These are phyloP conservation scores for Dreissena polymorpha DNA, from an alignment of 1,140 invertebrate species.

Conservation along the genomic window DNA sequence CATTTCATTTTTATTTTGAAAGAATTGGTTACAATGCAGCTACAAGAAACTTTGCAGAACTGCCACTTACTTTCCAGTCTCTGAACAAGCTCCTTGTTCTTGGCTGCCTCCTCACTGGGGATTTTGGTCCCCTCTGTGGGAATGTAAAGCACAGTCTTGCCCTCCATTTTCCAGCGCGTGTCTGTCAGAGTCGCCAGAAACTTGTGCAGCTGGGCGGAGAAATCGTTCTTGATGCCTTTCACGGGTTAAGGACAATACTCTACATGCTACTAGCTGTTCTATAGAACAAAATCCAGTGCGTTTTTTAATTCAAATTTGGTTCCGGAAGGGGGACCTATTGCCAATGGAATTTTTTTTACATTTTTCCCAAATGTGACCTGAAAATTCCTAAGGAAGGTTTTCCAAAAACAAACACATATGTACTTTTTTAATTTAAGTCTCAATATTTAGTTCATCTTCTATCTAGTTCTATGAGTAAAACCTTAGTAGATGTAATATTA, in stretches of 20 bases:
- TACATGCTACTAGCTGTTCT: no score
- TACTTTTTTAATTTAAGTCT: no score
- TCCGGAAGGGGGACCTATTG: no score
- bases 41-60: not conserved
- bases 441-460: no score
- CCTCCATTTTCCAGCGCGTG: constrained; percentile 89
- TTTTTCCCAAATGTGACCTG: no score
- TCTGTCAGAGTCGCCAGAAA: constrained; percentile 90
- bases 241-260: constrained; percentile 61
- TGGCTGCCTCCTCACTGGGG: constrained; percentile 82
- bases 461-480: no score
- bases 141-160: constrained; percentile 91
- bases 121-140: constrained; percentile 86
- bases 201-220: constrained; percentile 87
- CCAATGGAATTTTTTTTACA: no score
- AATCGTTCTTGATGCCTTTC: constrained; percentile 88
- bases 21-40: not conserved
- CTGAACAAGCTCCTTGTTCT: constrained; percentile 89
- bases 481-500: no score
- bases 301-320: no score
- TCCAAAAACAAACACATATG: no score
- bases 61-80: constrained; percentile 85
- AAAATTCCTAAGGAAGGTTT: no score
- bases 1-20: not conserved
- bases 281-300: no score